Evolutionary conservation across 2,888 invertebrate genomes (phyloP), one percentile per base, ranked within the genome.

Genomic region (Leptinotarsa tumamoca): DNA sequence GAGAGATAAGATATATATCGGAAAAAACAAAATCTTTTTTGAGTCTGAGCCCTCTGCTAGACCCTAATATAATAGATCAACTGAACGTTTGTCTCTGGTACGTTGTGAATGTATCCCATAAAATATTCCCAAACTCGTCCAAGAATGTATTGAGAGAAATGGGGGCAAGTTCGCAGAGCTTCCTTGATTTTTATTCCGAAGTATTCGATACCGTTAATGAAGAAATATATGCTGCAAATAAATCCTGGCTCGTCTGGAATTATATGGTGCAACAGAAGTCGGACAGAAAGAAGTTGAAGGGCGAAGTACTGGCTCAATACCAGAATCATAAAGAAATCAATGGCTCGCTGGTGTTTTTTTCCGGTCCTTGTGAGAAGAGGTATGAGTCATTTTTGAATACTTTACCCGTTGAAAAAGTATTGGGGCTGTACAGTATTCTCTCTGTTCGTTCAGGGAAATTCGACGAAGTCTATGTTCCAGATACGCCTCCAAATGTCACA

Each of bases 21-120:
- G 54, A 14, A n/a, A 52, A 68, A n/a, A 54, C 54, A 27, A 68
- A 15, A 52, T 68, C 68, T 4, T 68, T 68, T 18, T 21, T 68
- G n/a, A 68, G 52, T 7, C 52, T 68, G 15, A 27, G 15, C 52
- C 68, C 68, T 27, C 27, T 68, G 18, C 27, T 68, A 15, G 54
- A 68, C 27, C 68, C 68, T 27, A 33, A 52, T 33, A 51, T 68
- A 10, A 68, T 27, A 33, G 68, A 68, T 23, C 49, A n/a, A 27
- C 54, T 68, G 33, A 54, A 68, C 21, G 27, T 68, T 15, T 68
- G 68, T 27, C 33, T 68, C 18, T 68, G 68, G 68, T 68, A 68
- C 17, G 27, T 68, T 17, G 68, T 68, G n/a, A 23, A 54, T 17
- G 68, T 68, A 68, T 23, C 68, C 3, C 68, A 68, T 21, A 54